Percentiles rank a stretch among this genome's conserved stretches.
phyloP scores from a whole-genome alignment of 2,888 invertebrate species.

The Choreutis nemorana region DNA sequence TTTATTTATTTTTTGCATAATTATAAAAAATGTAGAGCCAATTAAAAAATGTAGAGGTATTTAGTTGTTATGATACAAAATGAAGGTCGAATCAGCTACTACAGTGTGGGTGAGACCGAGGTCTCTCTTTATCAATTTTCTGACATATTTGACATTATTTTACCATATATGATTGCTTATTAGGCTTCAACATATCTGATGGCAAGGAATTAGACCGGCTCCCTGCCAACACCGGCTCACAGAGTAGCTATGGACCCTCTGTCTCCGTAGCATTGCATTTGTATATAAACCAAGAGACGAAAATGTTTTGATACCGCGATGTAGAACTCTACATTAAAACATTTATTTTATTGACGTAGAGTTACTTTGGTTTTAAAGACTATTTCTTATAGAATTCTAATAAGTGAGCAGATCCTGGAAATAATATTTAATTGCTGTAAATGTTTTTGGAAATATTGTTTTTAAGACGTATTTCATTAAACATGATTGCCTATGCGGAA shows the following conservation, averaged over 20 bases:
- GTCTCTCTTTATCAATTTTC: constrained; percentile 56
- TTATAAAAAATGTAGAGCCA: background rate
- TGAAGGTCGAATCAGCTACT: constrained; percentile 60
- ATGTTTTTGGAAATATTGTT: too few species aligned
- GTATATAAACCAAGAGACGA: constrained; percentile 15
- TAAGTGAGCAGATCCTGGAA: too few species aligned
- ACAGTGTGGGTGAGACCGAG: constrained; percentile 50
- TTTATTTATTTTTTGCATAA: background rate
- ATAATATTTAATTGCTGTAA: too few species aligned
- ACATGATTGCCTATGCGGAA: too few species aligned
- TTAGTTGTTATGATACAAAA: constrained; percentile 18
- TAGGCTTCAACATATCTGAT: constrained; percentile 49
- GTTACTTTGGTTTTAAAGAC: too few species aligned
- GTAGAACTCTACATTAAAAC: constrained; percentile 22
- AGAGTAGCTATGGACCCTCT: constrained; percentile 62
- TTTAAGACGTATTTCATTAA: too few species aligned
- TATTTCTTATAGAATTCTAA: too few species aligned
- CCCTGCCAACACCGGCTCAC: constrained; percentile 49
- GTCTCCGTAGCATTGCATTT: accelerated
- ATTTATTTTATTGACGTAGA: constrained; percentile 11
- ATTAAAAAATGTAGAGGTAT: background rate
- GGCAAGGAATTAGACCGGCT: constrained; percentile 52
- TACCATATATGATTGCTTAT: constrained; percentile 52
- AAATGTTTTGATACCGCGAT: constrained; percentile 40
- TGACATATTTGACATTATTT: constrained; percentile 53